Percentiles rank a stretch among this genome's conserved stretches.
These are phyloP conservation scores for Drosophila lacertosa DNA, from an alignment of 1,140 invertebrate genomes.

Conservation along the genomic window DNA sequence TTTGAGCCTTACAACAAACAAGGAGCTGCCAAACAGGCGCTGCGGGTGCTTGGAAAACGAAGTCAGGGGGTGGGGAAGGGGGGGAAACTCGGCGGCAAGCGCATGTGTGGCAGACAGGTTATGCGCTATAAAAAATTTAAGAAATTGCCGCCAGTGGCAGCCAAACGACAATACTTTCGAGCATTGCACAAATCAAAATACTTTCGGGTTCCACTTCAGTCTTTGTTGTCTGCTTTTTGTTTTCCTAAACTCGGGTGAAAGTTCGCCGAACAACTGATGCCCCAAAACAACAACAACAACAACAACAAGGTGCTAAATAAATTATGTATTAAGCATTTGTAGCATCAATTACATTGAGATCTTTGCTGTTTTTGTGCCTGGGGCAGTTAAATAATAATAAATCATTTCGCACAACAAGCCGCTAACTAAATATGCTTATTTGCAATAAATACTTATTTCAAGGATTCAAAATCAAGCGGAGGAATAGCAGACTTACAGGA, in stretches of 20 bases:
- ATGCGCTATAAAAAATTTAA: conserved; percentile 82
- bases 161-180: conserved; percentile 79
- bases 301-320: conserved; percentile 72
- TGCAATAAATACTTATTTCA: too few relatives aligned
- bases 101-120: conserved; percentile 80
- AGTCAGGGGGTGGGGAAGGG: background rate
- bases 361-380: too few relatives aligned
- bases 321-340: conserved; percentile 60
- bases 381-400: background rate
- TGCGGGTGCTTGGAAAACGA: background rate
- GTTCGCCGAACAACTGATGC: conserved; percentile 56
- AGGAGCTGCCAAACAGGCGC: conserved; percentile 31
- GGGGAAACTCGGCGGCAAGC: conserved; percentile 1
- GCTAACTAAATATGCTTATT: too few relatives aligned
- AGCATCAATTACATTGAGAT: conserved; percentile 44
- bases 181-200: conserved; percentile 82
- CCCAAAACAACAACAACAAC: background rate
- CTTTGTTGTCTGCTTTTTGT: conserved; percentile 63
- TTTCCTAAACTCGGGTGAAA: background rate
- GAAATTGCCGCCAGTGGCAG: conserved; percentile 72
- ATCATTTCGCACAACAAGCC: background rate
- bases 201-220: conserved; percentile 34
- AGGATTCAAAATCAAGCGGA: too few relatives aligned
- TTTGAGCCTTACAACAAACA: conserved; percentile 58
- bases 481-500: too few relatives aligned